A percentile compares a stretch with the other conserved stretches of the same genome.
Evolutionary conservation across 2,888 invertebrate species (phyloP).

Genomic region (Latrodectus elegans): DNA sequence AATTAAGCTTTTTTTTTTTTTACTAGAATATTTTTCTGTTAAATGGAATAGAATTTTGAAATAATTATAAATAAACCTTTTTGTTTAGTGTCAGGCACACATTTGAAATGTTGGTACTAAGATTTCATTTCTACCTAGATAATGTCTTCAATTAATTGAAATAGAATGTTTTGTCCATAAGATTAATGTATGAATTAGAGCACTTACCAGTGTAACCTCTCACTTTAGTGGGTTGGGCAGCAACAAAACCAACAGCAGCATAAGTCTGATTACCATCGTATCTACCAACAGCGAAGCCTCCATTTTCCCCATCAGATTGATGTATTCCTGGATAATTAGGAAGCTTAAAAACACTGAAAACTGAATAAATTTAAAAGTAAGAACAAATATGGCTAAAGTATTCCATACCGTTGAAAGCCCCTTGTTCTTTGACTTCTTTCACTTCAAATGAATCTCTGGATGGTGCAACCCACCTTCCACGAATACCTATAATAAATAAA

Average conservation of each 20-base stretch:
- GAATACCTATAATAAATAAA: neutral
- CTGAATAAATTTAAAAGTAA: too few species aligned
- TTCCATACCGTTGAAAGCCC: slow-evolving; percentile 10
- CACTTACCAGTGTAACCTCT: slow-evolving; percentile 29
- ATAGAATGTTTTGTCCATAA: too few species aligned
- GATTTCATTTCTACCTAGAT: too few species aligned
- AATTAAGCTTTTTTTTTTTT: too few species aligned
- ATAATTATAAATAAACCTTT: too few species aligned
- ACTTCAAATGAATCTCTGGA: slow-evolving; percentile 22
- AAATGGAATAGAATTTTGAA: too few species aligned
- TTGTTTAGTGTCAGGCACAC: too few species aligned
- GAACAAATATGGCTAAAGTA: neutral
- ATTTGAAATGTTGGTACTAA: too few species aligned
- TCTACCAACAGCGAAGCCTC: neutral
- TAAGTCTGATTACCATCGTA: slow-evolving; percentile 23
- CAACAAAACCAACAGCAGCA: slow-evolving; percentile 22
- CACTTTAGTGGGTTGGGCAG: neutral
- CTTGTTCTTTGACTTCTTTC: neutral
- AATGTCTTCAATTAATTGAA: too few species aligned
- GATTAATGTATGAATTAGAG: too few species aligned
- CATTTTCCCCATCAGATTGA: neutral
- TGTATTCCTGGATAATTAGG: slow-evolving; percentile 6
- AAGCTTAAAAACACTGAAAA: neutral
- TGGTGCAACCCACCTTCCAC: slow-evolving; percentile 11
- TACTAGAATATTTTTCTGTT: too few species aligned